Conservation (phyloP, 2,113 vertebrate species). For the Lycocorax pyrrhopterus region DNA sequence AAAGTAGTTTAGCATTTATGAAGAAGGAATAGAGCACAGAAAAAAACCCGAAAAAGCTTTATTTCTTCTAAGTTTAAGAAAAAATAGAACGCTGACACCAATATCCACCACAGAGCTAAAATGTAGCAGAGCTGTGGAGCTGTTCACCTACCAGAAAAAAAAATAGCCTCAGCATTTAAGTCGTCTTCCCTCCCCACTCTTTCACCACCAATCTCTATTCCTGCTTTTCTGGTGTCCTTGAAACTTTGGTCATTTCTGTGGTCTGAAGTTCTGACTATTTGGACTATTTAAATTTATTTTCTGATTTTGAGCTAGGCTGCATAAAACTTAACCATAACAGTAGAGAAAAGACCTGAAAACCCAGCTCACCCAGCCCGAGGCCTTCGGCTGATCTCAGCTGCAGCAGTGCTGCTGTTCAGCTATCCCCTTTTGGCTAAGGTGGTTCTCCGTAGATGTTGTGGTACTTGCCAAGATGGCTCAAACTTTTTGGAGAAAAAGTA, state of each 20-base stretch:
- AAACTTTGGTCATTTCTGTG: not conserved
- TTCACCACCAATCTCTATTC: not conserved
- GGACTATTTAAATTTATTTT: not conserved
- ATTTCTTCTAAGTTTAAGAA: not conserved
- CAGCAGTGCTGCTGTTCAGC: not conserved
- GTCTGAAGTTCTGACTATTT: not conserved
- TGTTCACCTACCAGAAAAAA: not conserved
- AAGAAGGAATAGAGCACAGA: not conserved
- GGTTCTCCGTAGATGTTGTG: not conserved
- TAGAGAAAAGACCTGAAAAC: not conserved
- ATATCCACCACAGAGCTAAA: not conserved
- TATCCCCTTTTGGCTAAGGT: not conserved
- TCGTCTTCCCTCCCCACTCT: not conserved
- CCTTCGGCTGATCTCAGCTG: not conserved
- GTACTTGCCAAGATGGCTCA: not conserved
- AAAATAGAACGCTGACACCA: not conserved
- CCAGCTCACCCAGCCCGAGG: accelerated
- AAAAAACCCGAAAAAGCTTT: not conserved
- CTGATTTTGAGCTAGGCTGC: not conserved
- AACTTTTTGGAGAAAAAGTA: not conserved
- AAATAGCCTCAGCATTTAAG: not conserved
- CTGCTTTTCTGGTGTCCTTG: not conserved
- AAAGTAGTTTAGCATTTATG: not conserved
- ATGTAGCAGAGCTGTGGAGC: not conserved
- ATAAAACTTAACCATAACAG: not conserved